phyloP scores from a whole-genome alignment of 2,888 invertebrate species.

The Chaitophorus viminalis region DNA sequence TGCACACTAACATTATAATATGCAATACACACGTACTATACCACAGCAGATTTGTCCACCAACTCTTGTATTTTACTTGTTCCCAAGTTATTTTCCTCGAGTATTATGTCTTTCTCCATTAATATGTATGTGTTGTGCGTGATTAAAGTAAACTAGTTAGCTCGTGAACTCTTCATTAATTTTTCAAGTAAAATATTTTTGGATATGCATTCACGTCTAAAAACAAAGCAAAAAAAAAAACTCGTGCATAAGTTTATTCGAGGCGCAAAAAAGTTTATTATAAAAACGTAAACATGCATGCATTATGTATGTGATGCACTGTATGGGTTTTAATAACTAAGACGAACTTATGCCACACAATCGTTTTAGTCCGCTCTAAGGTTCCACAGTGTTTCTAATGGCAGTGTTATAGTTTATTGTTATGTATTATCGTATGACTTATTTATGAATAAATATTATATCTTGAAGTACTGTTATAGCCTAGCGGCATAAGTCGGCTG shows the following conservation, averaged over 20 bases:
- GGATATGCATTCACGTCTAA: not conserved
- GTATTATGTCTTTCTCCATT: constrained; percentile 16
- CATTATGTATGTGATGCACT: no score
- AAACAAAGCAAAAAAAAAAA: not conserved
- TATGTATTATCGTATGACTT: no score
- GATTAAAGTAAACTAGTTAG: constrained; percentile 39
- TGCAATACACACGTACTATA: no score
- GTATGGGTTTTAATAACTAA: no score
- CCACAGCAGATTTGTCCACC: not conserved
- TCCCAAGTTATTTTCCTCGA: not conserved
- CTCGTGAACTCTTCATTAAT: not conserved
- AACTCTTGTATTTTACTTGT: not conserved
- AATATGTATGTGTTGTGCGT: not conserved
- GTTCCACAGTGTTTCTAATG: no score
- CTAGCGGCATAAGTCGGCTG: no score
- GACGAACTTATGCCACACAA: no score
- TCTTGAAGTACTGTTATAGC: no score
- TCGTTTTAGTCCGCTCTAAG: no score
- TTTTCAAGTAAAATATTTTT: not conserved
- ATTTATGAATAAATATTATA: no score
- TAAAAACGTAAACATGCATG: not conserved
- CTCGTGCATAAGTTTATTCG: not conserved
- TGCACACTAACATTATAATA: no score
- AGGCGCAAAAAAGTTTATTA: not conserved
- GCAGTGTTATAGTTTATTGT: no score